Evolutionary conservation across 2,113 vertebrate genomes (phyloP).

Genomic region (Alces alces): DNA sequence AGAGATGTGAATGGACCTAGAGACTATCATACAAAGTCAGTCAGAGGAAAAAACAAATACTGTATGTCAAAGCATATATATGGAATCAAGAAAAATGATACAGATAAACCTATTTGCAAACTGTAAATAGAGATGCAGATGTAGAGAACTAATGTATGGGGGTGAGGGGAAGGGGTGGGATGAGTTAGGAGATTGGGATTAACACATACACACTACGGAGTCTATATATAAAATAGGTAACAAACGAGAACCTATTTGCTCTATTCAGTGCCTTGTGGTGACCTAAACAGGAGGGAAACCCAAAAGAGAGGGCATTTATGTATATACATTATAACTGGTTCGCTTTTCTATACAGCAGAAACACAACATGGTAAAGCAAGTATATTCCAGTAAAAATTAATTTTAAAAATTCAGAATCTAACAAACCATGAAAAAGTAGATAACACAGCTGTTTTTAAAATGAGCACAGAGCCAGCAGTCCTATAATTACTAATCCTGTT

Average conservation of each 20-base stretch:
- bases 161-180: not conserved
- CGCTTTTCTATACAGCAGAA: not conserved
- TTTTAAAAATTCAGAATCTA: not conserved
- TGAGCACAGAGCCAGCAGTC: not conserved
- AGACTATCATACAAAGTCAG: not conserved
- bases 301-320: not conserved
- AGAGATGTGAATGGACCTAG: not conserved
- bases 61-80: not conserved
- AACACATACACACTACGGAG: not conserved
- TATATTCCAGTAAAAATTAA: not conserved
- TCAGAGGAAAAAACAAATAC: not conserved
- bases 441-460: not conserved
- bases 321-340: not conserved
- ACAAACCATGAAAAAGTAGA: not conserved
- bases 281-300: not conserved
- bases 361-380: not conserved
- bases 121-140: not conserved
- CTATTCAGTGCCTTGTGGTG: not conserved
- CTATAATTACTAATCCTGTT: not conserved
- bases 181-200: not conserved
- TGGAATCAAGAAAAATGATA: not conserved
- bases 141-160: not conserved
- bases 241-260: not conserved
- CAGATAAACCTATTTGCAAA: not conserved
- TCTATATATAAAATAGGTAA: not conserved